A percentile compares a stretch with the other conserved stretches of the same genome.
These are phyloP conservation scores for Drosophila elegans DNA, from an alignment of 1,140 invertebrate genomes.

Conservation along the genomic window DNA sequence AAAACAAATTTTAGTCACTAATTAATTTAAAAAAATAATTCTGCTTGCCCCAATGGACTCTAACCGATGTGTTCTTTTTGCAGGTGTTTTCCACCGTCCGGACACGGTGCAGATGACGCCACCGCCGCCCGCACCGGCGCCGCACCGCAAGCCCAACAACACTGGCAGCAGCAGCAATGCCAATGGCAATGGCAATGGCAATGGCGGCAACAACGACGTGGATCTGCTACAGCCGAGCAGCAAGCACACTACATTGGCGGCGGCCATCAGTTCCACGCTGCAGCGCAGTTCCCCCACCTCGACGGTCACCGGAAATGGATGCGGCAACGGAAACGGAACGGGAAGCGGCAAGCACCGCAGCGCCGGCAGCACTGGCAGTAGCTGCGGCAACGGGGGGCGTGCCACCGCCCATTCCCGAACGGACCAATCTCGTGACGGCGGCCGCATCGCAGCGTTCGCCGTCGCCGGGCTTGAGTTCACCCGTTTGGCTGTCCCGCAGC, in stretches of 20 bases:
- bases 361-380: conserved; percentile 52
- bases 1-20: no score
- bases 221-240: conserved; percentile 65
- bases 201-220: conserved; percentile 46
- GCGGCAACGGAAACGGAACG: conserved; percentile 7
- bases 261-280: conserved; percentile 54
- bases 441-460: conserved; percentile 47
- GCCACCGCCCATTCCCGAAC: conserved; percentile 76
- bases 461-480: conserved; percentile 72
- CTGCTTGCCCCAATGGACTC: no score
- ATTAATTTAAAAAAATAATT: no score
- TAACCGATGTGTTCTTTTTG: background rate
- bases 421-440: conserved; percentile 30
- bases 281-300: conserved; percentile 67
- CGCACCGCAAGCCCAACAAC: conserved; percentile 80
- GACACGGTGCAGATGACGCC: conserved; percentile 84
- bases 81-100: conserved; percentile 82
- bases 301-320: conserved; percentile 15
- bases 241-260: conserved; percentile 54
- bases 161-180: conserved; percentile 68
- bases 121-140: conserved; percentile 81
- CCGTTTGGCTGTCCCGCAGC: conserved; percentile 77
- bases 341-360: conserved; percentile 40
- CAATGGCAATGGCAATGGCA: conserved; percentile 64
- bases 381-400: conserved; percentile 40